Evolutionary conservation across 1,140 invertebrate species (phyloP).

Genomic region (Tetramorium simillimum): DNA sequence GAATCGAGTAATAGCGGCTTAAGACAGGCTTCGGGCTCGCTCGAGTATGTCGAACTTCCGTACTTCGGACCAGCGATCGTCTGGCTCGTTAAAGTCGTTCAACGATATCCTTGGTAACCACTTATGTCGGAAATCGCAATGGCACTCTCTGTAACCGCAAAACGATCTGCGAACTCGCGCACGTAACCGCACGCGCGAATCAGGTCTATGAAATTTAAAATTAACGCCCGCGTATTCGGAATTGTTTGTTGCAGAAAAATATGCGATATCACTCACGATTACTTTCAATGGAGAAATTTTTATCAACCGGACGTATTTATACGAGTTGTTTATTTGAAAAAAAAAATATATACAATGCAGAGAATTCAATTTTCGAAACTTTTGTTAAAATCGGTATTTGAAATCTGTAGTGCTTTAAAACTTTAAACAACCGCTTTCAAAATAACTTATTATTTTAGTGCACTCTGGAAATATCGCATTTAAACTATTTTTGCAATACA

Average conservation of each 20-base stretch:
- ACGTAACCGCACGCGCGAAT: not conserved
- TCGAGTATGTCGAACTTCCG: conserved; percentile 66
- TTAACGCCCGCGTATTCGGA: conserved; percentile 1
- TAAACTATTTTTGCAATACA: not conserved
- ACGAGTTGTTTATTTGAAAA: conserved; percentile 42
- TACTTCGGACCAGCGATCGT: conserved; percentile 51
- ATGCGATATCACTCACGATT: not conserved
- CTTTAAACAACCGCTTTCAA: not conserved
- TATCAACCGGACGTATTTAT: not conserved
- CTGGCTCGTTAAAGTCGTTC: conserved; percentile 70
- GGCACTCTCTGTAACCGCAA: conserved; percentile 47
- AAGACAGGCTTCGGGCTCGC: conserved; percentile 65
- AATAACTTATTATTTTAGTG: conserved; percentile 19
- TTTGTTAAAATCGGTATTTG: conserved; percentile 21
- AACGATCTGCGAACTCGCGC: conserved; percentile 42
- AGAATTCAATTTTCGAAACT: not conserved
- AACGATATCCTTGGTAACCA: conserved; percentile 67
- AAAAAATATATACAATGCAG: not conserved
- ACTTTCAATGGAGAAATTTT: conserved; percentile 21
- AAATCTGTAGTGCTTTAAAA: conserved; percentile 23
- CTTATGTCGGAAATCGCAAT: conserved; percentile 54
- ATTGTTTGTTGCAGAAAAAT: conserved; percentile 17
- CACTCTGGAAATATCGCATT: not conserved
- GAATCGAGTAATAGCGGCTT: conserved; percentile 68
- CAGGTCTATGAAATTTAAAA: not conserved